These are phyloP conservation scores for Cheirogaleus major DNA, from an alignment of 2,797 vertebrate species.

Conservation along the genomic window DNA sequence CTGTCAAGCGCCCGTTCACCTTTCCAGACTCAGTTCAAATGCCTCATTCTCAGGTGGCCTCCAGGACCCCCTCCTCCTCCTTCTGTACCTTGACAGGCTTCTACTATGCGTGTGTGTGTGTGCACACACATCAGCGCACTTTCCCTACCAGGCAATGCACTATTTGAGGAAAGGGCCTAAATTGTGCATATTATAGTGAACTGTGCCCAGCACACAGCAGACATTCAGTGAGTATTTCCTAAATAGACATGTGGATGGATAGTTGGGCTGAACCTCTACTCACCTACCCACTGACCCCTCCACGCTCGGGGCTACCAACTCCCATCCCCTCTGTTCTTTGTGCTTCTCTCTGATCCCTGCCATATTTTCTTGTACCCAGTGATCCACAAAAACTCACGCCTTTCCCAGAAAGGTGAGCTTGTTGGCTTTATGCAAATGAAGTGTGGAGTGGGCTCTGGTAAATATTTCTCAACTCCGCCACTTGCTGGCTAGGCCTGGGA, in stretches of 20 bases:
- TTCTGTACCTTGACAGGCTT: neutral
- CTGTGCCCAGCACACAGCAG: neutral
- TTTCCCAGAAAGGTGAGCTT: neutral
- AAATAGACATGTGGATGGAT: neutral
- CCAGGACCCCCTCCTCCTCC: neutral
- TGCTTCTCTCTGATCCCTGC: neutral
- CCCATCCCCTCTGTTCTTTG: neutral
- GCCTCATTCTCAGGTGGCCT: neutral
- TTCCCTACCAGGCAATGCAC: neutral
- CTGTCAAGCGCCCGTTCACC: neutral
- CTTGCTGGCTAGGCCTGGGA: neutral
- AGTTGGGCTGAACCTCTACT: neutral
- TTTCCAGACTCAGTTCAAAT: neutral
- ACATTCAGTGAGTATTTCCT: neutral
- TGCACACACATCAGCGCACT: too few relatives aligned
- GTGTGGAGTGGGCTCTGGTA: neutral
- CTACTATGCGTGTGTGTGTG: too few relatives aligned
- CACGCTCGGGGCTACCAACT: neutral
- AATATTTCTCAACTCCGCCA: neutral
- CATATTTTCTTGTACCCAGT: neutral
- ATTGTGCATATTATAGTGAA: neutral
- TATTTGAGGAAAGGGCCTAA: neutral
- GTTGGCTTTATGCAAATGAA: slow-evolving; percentile 6
- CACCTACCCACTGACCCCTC: rapidly evolving
- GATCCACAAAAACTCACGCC: neutral